These are phyloP conservation scores for Vespertilio murinus DNA, from an alignment of 2,797 vertebrate species.

Conservation along the genomic window DNA sequence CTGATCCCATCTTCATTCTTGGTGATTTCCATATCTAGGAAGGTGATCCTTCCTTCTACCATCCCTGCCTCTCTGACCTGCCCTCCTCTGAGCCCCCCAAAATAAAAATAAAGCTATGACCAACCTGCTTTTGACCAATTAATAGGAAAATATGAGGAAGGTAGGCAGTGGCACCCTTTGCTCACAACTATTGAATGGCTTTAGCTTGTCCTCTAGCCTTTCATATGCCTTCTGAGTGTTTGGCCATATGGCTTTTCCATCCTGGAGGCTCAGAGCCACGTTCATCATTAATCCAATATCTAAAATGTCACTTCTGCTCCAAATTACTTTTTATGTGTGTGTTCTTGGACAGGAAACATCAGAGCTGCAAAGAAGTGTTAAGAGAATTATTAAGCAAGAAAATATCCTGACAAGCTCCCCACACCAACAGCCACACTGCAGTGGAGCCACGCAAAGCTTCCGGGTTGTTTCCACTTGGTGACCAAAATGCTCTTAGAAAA, in stretches of 20 bases:
- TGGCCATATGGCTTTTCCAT: neutral
- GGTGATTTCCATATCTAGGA: neutral
- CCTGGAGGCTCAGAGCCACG: neutral
- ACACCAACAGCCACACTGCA: neutral
- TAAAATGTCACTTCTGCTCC: neutral
- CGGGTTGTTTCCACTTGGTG: neutral
- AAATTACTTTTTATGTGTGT: neutral
- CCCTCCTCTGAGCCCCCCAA: neutral
- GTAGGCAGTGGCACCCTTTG: neutral
- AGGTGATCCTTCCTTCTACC: neutral
- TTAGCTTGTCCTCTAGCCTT: neutral
- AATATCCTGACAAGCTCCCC: neutral
- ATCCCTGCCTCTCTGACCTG: neutral
- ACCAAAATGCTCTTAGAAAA: neutral
- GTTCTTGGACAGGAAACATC: neutral
- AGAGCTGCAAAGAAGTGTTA: neutral
- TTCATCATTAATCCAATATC: constrained; percentile 16
- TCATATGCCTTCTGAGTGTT: neutral
- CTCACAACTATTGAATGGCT: neutral
- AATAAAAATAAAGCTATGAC: neutral
- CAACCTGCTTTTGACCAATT: neutral
- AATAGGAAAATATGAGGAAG: neutral
- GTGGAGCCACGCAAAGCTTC: rapidly evolving
- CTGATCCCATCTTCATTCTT: neutral
- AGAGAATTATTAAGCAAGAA: constrained; percentile 32